Evolutionary conservation across 2,797 vertebrate genomes (phyloP).

Genomic region (Sparus aurata): DNA sequence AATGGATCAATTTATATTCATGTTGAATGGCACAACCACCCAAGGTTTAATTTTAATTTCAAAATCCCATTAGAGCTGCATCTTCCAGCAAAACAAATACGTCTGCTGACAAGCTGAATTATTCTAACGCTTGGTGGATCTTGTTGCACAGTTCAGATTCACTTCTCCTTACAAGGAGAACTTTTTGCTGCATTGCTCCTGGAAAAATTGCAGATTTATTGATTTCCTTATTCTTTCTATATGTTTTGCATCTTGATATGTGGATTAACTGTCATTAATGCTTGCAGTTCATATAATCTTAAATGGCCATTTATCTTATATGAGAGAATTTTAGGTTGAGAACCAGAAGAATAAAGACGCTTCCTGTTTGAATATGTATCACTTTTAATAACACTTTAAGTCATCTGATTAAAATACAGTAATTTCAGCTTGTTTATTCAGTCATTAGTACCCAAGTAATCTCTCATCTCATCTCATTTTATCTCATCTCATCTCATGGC

Average conservation of each 20-base stretch:
- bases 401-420: background rate
- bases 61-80: slow-evolving; percentile 14
- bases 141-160: slow-evolving; percentile 25
- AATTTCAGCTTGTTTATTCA: background rate
- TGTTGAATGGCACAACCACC: background rate
- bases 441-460: background rate
- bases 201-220: slow-evolving; percentile 13
- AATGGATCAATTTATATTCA: slow-evolving; percentile 1
- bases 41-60: slow-evolving; percentile 16
- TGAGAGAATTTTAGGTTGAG: too few species aligned
- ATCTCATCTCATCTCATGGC: background rate
- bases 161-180: background rate
- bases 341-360: background rate
- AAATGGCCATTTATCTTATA: too few species aligned
- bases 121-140: slow-evolving; percentile 18
- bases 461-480: background rate
- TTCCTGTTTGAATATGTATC: too few species aligned
- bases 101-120: slow-evolving; percentile 35
- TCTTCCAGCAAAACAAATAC: slow-evolving; percentile 31
- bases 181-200: slow-evolving; percentile 1
- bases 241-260: background rate
- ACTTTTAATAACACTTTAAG: background rate
- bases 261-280: background rate
- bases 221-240: slow-evolving; percentile 24
- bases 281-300: background rate